Base-by-base conservation (phyloP, 2,113 vertebrate species). In the Peucedramus taeniatus region DNA sequence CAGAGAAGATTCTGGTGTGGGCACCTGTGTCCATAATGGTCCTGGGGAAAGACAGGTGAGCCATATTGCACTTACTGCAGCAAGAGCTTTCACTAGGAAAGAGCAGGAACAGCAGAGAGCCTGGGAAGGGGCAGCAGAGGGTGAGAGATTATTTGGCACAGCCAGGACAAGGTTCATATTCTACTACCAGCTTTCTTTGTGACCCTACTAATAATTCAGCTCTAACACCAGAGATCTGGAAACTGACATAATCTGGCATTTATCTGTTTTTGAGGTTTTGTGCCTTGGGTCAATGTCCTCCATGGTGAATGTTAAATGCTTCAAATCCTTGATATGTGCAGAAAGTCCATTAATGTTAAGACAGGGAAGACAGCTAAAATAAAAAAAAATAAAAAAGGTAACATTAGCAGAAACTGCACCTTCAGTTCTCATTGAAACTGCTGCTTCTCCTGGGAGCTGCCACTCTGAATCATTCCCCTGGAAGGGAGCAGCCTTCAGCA, bases 271-370 rank as follows among this genome's bases (percentile, higher is more conserved):
- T 64, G 82, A 84, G 18, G 30, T 47, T 71, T 44, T 51, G 17
- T 63, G 56, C 51, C 39, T 61, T 78, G 27, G 13, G 39, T 70
- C 15, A 54, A 81, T 30, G 16, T 44, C 18, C 66, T 82, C 10
- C 33, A 13, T 3, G 4, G 61, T 1, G 77, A 51, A 33, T 2
- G 0, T 0, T 13, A n/a, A 90, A 45, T 39, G 39, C 23, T 63
- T 81, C 28, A 77, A 65, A 77, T 60, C 54, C 51, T 19, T 28
- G 15, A 28, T 26, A 20, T 26, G 45, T 37, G 13, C 50, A 77
- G 24, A 20, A 88, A 74, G 63, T 11, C 50, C 16, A 26, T 51
- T 37, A 40, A 39, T 76, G 40, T 28, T 66, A 64, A 82, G 39
- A 63, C 12, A 53, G 15, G 35, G 24, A 54, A 35, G 22, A 69